Percentiles rank a stretch among this genome's conserved stretches.
phyloP scores from a whole-genome alignment of 1,140 invertebrate species.

The Musca domestica region DNA sequence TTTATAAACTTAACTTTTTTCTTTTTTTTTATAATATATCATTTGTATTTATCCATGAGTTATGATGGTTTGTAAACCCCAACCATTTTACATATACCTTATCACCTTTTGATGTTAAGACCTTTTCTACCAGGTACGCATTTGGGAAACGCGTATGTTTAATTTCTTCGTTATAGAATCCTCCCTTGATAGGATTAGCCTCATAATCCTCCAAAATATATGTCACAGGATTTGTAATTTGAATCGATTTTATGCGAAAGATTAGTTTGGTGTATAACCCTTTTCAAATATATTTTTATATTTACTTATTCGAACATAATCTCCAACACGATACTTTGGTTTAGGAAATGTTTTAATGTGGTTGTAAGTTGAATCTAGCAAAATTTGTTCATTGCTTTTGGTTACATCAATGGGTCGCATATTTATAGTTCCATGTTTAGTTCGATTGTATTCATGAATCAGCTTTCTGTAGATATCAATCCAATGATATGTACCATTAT shows the following conservation, averaged over 20 bases:
- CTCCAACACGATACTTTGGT: slow-evolving; percentile 37
- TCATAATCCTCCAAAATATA: slow-evolving; percentile 44
- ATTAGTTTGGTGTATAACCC: slow-evolving; percentile 53
- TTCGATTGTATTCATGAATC: slow-evolving; percentile 53
- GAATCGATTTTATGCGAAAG: slow-evolving; percentile 45
- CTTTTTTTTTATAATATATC: not conserved
- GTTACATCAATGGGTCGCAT: slow-evolving; percentile 48
- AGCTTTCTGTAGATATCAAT: slow-evolving; percentile 47
- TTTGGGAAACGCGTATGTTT: slow-evolving; percentile 40
- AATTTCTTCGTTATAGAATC: slow-evolving; percentile 50
- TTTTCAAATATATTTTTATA: slow-evolving; percentile 51
- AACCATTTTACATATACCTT: slow-evolving; percentile 51
- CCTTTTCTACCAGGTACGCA: slow-evolving; percentile 47
- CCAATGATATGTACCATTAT: slow-evolving; percentile 52
- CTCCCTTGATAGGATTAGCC: slow-evolving; percentile 38
- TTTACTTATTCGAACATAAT: slow-evolving; percentile 51
- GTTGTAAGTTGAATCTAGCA: slow-evolving; percentile 31
- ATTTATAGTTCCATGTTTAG: slow-evolving; percentile 52
- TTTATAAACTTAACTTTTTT: too few species aligned
- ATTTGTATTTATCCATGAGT: slow-evolving; percentile 40
- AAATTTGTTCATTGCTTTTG: slow-evolving; percentile 37
- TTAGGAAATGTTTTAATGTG: slow-evolving; percentile 33
- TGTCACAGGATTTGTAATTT: slow-evolving; percentile 43
- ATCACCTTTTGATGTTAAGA: slow-evolving; percentile 35
- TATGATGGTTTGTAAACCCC: slow-evolving; percentile 38